Evolutionary conservation across 2,797 vertebrate genomes (phyloP).

Genomic region (Dicrostonyx torquatus): DNA sequence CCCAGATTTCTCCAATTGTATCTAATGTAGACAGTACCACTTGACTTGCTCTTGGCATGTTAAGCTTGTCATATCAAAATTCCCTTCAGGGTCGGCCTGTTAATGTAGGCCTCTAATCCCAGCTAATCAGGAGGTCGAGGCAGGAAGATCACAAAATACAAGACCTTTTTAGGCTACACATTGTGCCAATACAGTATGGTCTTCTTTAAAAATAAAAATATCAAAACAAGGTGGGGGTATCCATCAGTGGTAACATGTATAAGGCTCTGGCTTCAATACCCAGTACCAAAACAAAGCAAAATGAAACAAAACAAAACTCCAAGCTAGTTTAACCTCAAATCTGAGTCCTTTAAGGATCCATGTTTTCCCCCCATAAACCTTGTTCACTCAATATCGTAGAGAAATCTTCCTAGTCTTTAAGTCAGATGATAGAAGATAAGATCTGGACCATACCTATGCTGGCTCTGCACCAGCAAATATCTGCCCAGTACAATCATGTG

Average conservation of each 20-base stretch:
- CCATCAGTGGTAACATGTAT: background rate
- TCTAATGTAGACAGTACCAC: background rate
- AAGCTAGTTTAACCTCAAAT: background rate
- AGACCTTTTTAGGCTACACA: background rate
- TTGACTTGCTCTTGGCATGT: background rate
- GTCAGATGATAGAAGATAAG: background rate
- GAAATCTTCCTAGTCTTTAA: conserved; percentile 35
- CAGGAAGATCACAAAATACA: background rate
- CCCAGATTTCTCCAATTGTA: background rate
- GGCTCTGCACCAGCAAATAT: background rate
- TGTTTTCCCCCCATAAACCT: conserved; percentile 9
- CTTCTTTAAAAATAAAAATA: background rate
- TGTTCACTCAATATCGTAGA: background rate
- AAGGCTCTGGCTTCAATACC: background rate
- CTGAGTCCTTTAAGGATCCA: background rate
- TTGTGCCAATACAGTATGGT: background rate
- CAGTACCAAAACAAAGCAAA: background rate
- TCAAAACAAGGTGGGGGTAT: background rate
- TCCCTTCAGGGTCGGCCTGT: background rate
- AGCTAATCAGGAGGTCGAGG: background rate
- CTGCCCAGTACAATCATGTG: background rate
- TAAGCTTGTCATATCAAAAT: conserved; percentile 42
- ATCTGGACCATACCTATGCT: background rate
- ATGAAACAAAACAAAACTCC: background rate
- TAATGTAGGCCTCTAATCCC: background rate